Evolutionary conservation across 2,888 invertebrate genomes (phyloP), one percentile per base, ranked within the genome.

Genomic region (Sympetrum striolatum): DNA sequence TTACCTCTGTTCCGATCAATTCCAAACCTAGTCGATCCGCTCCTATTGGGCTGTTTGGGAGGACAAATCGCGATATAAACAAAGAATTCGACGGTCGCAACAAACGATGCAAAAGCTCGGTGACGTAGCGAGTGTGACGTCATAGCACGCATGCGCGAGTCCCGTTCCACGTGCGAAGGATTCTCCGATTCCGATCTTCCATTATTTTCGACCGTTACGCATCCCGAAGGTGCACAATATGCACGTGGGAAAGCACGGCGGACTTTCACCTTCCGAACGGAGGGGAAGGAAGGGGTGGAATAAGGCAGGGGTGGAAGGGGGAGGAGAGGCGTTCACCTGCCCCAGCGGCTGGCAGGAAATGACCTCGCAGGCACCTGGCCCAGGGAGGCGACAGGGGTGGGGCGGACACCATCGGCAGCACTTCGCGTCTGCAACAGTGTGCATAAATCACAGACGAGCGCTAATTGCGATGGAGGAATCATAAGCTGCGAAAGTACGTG

Each of bases 351-450:
- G 82, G 58, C 82, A 82, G 82, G 81, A 81, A 81, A 48, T 81
- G 81, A 81, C 81, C 81, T 81, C 81, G 25, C 14, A n/a, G 81
- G 48, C 81, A 81, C 81, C 81, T 81, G 81, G 81, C 35, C 48
- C n/a, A 15, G 48, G 48, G 48, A 44, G 22, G 53, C n/a, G 81
- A 44, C 44, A 44, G 37, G 37, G 80, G n/a, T 39, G 18, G n/a
- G 18, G 37, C n/a, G 81, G 81, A 44, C 44, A 44, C 81, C 44
- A 81, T 81, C 44, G 14, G 1, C 18, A 44, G 44, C 44, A 44
- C 44, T 44, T 44, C 10, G 44, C 44, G 44, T 8, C 44, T 44
- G 44, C 80, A 14, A 80, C 31, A 31, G 18, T 80, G 5, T 12
- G 35, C 80, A 35, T 18, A 18, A 37, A 80, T 80, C 18, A 37